These are phyloP conservation scores for Paraescarpia echinospica DNA, from an alignment of 1,140 invertebrate species.

Conservation along the genomic window DNA sequence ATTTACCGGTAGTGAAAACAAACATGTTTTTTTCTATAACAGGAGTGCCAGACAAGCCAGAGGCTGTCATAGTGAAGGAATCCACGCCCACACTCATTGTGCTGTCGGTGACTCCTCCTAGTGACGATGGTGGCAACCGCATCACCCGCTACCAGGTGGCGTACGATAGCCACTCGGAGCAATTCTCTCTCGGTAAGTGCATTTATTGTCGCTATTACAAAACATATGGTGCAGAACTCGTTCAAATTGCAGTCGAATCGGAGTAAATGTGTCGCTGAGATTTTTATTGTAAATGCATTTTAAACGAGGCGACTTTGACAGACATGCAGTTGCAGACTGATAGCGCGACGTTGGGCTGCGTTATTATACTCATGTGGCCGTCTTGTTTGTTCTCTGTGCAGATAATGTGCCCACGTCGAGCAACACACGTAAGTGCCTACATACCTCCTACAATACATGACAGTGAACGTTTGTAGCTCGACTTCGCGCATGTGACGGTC, in stretches of 20 bases:
- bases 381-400: conserved; percentile 5
- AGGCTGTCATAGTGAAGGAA: conserved; percentile 23
- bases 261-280: background rate
- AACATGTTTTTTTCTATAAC: background rate
- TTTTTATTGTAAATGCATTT: background rate
- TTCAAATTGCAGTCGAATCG: background rate
- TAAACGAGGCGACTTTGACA: background rate
- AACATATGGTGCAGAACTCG: background rate
- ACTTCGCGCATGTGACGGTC: background rate
- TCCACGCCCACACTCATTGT: conserved; percentile 75
- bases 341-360: background rate
- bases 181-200: conserved; percentile 20
- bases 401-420: background rate
- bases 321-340: background rate
- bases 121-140: conserved; percentile 73
- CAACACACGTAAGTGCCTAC: background rate
- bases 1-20: background rate
- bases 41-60: conserved; percentile 22
- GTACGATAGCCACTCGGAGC: conserved; percentile 67
- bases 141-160: conserved; percentile 72
- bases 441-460: too few species aligned
- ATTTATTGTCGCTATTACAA: background rate
- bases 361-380: background rate
- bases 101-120: conserved; percentile 74
- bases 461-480: background rate